Conservation (phyloP, 2,797 vertebrate genomes). For the Saxicola maurus region DNA sequence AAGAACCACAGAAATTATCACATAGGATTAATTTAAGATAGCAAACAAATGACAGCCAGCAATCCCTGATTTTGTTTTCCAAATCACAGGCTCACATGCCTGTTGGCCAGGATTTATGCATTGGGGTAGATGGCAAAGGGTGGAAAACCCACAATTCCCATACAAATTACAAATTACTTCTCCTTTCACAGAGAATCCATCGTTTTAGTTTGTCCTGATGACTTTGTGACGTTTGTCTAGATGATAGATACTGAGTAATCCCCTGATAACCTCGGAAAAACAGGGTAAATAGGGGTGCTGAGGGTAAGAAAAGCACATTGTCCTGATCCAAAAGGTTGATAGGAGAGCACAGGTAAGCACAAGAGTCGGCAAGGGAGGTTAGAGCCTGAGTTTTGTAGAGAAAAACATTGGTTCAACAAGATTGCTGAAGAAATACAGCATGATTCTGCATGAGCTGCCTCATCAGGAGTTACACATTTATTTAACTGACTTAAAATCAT, state of each 20-base stretch:
- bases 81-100: not conserved
- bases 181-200: not conserved
- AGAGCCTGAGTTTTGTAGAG: not conserved
- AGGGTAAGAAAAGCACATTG: not conserved
- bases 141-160: not conserved
- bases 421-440: not conserved
- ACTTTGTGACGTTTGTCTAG: not conserved
- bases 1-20: not conserved
- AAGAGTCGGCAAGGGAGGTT: not conserved
- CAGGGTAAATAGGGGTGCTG: conserved; percentile 9
- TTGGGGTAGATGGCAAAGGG: not conserved
- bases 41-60: accelerated
- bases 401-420: not conserved
- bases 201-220: not conserved
- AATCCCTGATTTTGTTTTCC: not conserved
- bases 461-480: not conserved
- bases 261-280: not conserved
- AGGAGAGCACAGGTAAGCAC: not conserved
- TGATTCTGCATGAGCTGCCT: not conserved
- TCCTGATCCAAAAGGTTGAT: not conserved
- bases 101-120: not conserved
- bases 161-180: not conserved
- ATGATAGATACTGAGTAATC: not conserved
- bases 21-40: not conserved
- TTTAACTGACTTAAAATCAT: not conserved